Conservation (phyloP, 2,888 invertebrate species). For the Synanthedon myopaeformis region DNA sequence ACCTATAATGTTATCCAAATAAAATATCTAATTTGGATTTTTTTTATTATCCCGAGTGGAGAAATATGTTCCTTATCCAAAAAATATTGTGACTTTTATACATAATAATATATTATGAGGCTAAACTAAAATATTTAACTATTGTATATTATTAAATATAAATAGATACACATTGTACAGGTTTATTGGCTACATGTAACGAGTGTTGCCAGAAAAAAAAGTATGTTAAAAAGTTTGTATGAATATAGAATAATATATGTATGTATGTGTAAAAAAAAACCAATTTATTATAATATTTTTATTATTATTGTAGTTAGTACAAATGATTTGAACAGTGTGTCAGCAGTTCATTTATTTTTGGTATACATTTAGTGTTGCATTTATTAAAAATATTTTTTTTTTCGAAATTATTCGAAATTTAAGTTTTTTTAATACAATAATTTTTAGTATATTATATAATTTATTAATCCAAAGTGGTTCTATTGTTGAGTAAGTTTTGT, state of each 20-base stretch:
- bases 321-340: slow-evolving; percentile 10
- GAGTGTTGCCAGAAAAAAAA: slow-evolving; percentile 7
- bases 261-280: too few relatives aligned
- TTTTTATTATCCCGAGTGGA: too few relatives aligned
- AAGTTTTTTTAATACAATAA: background rate
- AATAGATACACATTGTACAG: background rate
- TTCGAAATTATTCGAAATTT: background rate
- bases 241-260: slow-evolving; percentile 17
- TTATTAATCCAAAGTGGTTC: slow-evolving; percentile 20
- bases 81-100: too few relatives aligned
- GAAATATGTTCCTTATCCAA: too few relatives aligned
- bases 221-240: slow-evolving; percentile 28
- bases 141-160: too few relatives aligned
- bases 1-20: background rate
- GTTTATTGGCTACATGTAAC: slow-evolving; percentile 7
- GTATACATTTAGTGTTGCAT: slow-evolving; percentile 3
- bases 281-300: too few relatives aligned
- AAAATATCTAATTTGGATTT: too few relatives aligned
- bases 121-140: too few relatives aligned
- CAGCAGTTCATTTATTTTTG: slow-evolving; percentile 1
- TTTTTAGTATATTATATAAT: slow-evolving; percentile 2
- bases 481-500: slow-evolving; percentile 8
- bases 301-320: slow-evolving; percentile 37
- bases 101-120: too few relatives aligned
- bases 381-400: slow-evolving; percentile 1